These are phyloP conservation scores for Scolopax bukidnonensis DNA, from an alignment of 2,797 vertebrate species.

Conservation along the genomic window DNA sequence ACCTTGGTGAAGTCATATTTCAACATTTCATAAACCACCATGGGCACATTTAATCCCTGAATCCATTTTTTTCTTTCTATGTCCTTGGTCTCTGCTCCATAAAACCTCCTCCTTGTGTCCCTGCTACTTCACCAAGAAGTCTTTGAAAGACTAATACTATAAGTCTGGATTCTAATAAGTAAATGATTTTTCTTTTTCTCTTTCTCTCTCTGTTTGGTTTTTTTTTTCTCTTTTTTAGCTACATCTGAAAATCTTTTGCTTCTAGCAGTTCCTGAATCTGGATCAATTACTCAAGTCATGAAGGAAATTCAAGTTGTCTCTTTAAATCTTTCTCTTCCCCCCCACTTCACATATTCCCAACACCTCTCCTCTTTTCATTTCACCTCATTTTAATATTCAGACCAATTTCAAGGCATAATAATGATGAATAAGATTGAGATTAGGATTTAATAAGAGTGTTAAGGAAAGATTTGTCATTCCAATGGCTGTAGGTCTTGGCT, in stretches of 20 bases:
- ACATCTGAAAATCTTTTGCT: neutral
- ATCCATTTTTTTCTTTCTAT: constrained; percentile 54
- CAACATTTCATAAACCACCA: constrained; percentile 5
- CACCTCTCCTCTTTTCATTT: constrained; percentile 68
- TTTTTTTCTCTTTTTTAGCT: neutral
- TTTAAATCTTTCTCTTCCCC: constrained; percentile 59
- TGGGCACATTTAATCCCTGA: constrained; percentile 35
- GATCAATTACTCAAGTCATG: constrained; percentile 15
- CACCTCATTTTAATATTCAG: constrained; percentile 78
- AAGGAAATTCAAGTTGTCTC: constrained; percentile 45
- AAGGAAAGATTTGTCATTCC: constrained; percentile 79
- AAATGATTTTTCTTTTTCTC: neutral
- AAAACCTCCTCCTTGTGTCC: neutral
- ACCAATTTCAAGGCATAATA: constrained; percentile 77
- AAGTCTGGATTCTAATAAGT: constrained; percentile 23
- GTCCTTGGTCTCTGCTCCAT: neutral
- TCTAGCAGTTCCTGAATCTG: constrained; percentile 17
- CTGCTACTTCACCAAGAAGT: constrained; percentile 26
- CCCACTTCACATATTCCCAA: neutral
- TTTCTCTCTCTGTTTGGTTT: neutral
- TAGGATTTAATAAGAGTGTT: constrained; percentile 79
- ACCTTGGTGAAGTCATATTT: neutral
- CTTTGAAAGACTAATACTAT: constrained; percentile 59
- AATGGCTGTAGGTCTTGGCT: constrained; percentile 62
- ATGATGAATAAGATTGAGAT: constrained; percentile 81